Conservation (phyloP, 53 echinoderm and acorn worm genomes). For the Arbacia lixula region DNA sequence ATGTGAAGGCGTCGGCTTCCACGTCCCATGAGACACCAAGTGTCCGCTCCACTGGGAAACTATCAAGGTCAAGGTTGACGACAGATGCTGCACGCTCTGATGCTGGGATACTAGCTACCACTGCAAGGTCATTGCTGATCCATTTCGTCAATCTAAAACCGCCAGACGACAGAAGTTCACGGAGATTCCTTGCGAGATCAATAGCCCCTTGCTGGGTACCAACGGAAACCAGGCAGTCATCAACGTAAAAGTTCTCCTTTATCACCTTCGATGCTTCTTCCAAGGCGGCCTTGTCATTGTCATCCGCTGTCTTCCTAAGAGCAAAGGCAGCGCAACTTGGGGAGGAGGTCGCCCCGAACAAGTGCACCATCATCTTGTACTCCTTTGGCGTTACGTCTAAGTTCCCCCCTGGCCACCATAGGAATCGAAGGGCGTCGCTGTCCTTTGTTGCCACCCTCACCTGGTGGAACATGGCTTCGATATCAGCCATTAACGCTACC, state of each 20-base stretch:
- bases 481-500: conserved; percentile 57
- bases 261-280: neutral
- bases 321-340: conserved; percentile 12
- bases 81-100: conserved; percentile 47
- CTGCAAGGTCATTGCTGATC: conserved; percentile 56
- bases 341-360: conserved; percentile 63
- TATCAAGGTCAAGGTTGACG: conserved; percentile 45
- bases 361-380: conserved; percentile 74
- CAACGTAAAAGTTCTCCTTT: conserved; percentile 53
- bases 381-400: conserved; percentile 11
- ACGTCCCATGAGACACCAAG: conserved; percentile 56
- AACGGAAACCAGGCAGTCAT: conserved; percentile 46
- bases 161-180: conserved; percentile 44
- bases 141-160: conserved; percentile 72
- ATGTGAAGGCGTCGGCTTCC: conserved; percentile 31
- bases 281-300: neutral
- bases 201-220: conserved; percentile 24
- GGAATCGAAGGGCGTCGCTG: conserved; percentile 46
- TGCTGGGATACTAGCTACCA: conserved; percentile 39
- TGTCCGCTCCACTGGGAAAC: conserved; percentile 33
- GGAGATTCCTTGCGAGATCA: conserved; percentile 17
- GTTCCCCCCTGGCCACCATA: conserved; percentile 68
- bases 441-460: conserved; percentile 54
- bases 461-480: conserved; percentile 65
- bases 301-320: neutral